Evolutionary conservation across 2,888 invertebrate genomes (phyloP), one percentile per base, ranked within the genome.

Genomic region (Argyra leucocephala): DNA sequence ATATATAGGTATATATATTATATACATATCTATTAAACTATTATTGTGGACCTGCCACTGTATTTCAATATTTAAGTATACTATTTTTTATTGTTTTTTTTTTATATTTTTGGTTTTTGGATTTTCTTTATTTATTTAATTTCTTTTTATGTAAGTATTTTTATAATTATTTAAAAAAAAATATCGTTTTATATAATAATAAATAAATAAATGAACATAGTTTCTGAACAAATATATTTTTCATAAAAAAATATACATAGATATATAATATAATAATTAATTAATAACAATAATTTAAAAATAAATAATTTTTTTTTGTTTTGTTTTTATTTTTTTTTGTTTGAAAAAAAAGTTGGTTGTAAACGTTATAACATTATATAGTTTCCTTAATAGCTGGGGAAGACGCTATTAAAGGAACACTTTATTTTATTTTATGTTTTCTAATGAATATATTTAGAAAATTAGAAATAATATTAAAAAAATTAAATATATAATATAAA

Each of bases 341-440:
- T n/a, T 21, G 18, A 57, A 57, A 57, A n/a, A n/a, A n/a, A n/a
- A n/a, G n/a, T n/a, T n/a, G n/a, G n/a, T n/a, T n/a, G n/a, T n/a
- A n/a, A n/a, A n/a, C n/a, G n/a, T n/a, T n/a, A n/a, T n/a, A n/a
- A n/a, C n/a, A n/a, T n/a, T n/a, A n/a, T n/a, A n/a, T n/a, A 57
- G 58, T 48, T 37, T 22, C 76, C 73, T 73, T 70, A 72, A 74
- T 77, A 78, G 78, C 79, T 75, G 78, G 79, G 78, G 79, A 79
- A 79, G 78, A 74, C 75, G 78, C 79, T 78, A 78, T 73, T 73
- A 66, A 67, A 72, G 74, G 77, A 78, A 63, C 36, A 59, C 26
- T 63, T 62, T 59, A 63, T 65, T 22, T 60, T 23, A 57, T 57
- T 64, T 21, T n/a, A n/a, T 57, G 6, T 57, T 21, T 57, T 9